A percentile compares a stretch with the other conserved stretches of the same genome.
These are phyloP conservation scores for Noctilio leporinus DNA, from an alignment of 2,113 vertebrate species.

Conservation along the genomic window DNA sequence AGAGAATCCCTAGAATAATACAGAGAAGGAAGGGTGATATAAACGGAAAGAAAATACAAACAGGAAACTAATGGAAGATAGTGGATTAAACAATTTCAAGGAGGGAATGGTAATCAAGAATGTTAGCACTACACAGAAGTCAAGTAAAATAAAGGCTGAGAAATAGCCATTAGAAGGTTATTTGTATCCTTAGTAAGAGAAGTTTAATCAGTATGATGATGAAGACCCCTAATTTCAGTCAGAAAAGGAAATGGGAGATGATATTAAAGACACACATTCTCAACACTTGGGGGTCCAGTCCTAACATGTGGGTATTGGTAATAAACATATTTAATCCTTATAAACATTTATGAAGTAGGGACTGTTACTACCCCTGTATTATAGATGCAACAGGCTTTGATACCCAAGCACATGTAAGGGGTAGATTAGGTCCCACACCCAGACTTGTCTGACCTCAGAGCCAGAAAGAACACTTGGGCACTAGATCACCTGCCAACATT, in stretches of 20 bases:
- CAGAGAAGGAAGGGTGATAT: background rate
- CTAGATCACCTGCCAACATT: background rate
- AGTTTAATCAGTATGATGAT: background rate
- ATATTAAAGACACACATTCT: background rate
- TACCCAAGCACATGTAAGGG: background rate
- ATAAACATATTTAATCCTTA: background rate
- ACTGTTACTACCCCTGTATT: background rate
- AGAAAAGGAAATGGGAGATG: background rate
- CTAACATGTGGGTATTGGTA: background rate
- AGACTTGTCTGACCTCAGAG: background rate
- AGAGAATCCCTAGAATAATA: background rate
- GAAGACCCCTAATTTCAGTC: background rate
- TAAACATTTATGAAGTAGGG: background rate
- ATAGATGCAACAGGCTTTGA: background rate
- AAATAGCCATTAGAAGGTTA: background rate
- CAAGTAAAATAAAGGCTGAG: background rate
- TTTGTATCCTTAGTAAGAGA: background rate
- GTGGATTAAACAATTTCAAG: background rate
- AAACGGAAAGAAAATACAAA: background rate
- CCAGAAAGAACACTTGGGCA: background rate
- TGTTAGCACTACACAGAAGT: background rate
- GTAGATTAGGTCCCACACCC: background rate
- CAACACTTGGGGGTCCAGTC: background rate
- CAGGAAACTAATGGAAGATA: background rate
- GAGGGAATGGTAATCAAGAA: background rate